phyloP scores from a whole-genome alignment of 1,140 invertebrate genomes.

The Heliconius nattereri region DNA sequence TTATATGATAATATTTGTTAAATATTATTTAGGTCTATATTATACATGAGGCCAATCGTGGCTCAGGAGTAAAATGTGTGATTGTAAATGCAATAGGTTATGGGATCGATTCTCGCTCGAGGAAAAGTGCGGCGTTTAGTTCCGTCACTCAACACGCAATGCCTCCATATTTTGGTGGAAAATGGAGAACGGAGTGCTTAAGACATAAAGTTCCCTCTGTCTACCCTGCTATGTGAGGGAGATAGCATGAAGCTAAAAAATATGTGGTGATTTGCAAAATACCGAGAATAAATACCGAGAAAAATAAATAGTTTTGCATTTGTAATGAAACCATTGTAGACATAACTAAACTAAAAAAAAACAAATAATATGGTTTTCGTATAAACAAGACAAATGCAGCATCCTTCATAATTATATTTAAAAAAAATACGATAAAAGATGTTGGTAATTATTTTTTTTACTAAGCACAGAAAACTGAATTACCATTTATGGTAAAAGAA shows the following conservation, averaged over 20 bases:
- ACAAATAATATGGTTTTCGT: neutral
- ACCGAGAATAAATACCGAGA: constrained; percentile 8
- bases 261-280: neutral
- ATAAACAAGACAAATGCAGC: neutral
- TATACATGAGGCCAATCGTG: neutral
- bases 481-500: too few species aligned
- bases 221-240: too few species aligned
- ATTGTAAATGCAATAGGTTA: too few species aligned
- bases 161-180: too few species aligned
- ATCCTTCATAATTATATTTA: neutral
- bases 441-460: neutral
- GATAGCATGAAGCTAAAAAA: too few species aligned
- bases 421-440: neutral
- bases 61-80: too few species aligned
- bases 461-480: too few species aligned
- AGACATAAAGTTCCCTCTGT: too few species aligned
- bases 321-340: constrained; percentile 6
- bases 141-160: too few species aligned
- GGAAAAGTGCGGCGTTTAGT: too few species aligned
- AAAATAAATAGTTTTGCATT: constrained; percentile 13
- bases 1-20: neutral
- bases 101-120: too few species aligned
- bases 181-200: too few species aligned
- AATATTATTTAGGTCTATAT: neutral
- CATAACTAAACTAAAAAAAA: neutral